A percentile compares a stretch with the other conserved stretches of the same genome.
These are phyloP conservation scores for Elymnias hypermnestra DNA, from an alignment of 1,140 invertebrate species.

Conservation along the genomic window DNA sequence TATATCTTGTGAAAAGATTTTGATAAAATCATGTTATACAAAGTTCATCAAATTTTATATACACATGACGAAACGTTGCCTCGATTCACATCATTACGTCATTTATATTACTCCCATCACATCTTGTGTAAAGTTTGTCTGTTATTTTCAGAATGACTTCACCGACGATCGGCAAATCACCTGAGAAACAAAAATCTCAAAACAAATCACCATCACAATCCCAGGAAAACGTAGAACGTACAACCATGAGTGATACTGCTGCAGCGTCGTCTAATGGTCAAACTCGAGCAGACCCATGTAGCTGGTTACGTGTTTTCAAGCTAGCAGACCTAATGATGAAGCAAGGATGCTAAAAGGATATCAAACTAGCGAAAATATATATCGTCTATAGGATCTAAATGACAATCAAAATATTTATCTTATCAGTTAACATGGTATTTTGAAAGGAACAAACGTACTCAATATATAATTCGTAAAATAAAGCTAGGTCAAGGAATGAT, in stretches of 20 bases:
- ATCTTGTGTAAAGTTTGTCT: no score
- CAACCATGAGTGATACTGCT: slow-evolving; percentile 21
- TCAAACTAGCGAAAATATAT: background rate
- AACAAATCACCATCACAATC: slow-evolving; percentile 53
- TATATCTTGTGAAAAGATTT: no score
- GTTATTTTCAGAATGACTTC: slow-evolving; percentile 55
- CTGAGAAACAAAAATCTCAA: slow-evolving; percentile 51
- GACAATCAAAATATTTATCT: no score
- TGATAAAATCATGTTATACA: no score
- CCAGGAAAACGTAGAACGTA: slow-evolving; percentile 22
- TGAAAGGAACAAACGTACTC: no score
- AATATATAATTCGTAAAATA: no score
- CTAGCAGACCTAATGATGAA: slow-evolving; percentile 76
- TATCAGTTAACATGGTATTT: no score
- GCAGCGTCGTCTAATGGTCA: slow-evolving; percentile 13
- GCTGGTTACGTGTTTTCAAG: slow-evolving; percentile 76
- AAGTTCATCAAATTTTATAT: no score
- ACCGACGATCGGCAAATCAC: slow-evolving; percentile 56
- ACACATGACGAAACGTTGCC: no score
- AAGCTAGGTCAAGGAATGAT: no score
- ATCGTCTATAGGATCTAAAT: background rate
- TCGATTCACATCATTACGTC: no score
- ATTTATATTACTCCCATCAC: no score
- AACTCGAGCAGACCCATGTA: slow-evolving; percentile 35
- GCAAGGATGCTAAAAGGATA: slow-evolving; percentile 68